These are phyloP conservation scores for Embiotoca jacksoni DNA, from an alignment of 2,113 vertebrate genomes.

Conservation along the genomic window DNA sequence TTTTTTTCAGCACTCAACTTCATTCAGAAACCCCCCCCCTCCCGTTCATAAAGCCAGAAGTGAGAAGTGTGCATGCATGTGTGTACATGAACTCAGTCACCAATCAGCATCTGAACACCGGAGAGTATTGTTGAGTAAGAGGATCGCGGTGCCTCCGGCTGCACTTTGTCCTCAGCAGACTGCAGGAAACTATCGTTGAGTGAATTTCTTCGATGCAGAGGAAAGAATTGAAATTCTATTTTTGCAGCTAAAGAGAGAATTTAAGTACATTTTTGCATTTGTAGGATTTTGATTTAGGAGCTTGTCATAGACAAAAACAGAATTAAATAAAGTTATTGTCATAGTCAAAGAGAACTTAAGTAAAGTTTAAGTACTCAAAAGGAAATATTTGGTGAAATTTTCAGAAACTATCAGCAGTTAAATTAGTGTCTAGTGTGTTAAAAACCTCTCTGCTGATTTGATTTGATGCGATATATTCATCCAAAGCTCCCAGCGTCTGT, in stretches of 20 bases:
- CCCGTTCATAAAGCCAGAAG: slow-evolving; percentile 56
- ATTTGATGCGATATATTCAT: background rate
- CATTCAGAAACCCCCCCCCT: background rate
- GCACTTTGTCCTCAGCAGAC: background rate
- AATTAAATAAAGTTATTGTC: too few relatives aligned
- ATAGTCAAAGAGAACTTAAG: background rate
- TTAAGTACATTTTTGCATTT: too few relatives aligned
- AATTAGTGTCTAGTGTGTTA: too few relatives aligned
- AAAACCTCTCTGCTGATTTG: background rate
- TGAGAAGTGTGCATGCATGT: background rate
- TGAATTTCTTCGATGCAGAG: background rate
- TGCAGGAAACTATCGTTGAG: slow-evolving; percentile 1
- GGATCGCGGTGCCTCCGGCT: background rate
- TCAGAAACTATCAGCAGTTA: too few relatives aligned
- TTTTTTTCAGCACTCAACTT: background rate
- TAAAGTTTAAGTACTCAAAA: background rate
- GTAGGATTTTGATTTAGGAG: too few relatives aligned
- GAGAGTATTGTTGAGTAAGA: slow-evolving; percentile 23
- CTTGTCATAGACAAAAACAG: too few relatives aligned
- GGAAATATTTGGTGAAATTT: background rate
- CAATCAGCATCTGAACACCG: slow-evolving; percentile 39
- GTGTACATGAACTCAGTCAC: slow-evolving; percentile 17
- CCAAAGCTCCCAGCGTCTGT: background rate
- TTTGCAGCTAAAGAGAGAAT: background rate
- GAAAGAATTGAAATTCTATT: background rate